A percentile compares a stretch with the other conserved stretches of the same genome.
Evolutionary conservation across 1,140 invertebrate species (phyloP).

Genomic region (Oedothorax gibbosus): DNA sequence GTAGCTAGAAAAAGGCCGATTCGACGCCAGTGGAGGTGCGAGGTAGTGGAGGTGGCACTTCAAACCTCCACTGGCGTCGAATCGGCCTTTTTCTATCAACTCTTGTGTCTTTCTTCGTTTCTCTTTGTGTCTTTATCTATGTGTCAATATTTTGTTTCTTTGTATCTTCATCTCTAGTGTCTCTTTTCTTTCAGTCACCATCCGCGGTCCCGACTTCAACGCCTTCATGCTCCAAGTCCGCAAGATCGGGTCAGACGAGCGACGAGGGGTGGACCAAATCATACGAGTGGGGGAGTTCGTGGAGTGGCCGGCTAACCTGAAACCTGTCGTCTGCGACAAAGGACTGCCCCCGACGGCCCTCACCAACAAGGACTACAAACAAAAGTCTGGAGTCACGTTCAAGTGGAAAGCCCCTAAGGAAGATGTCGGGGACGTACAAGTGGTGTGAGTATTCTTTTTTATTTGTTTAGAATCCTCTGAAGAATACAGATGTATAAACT

Average conservation of each 20-base stretch:
- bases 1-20: too few relatives aligned
- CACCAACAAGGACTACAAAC: conserved; percentile 46
- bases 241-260: conserved; percentile 42
- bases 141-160: too few relatives aligned
- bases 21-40: too few relatives aligned
- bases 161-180: not conserved
- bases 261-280: conserved; percentile 36
- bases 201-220: conserved; percentile 44
- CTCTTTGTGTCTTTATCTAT: too few relatives aligned
- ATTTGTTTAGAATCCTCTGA: too few relatives aligned
- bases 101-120: not conserved
- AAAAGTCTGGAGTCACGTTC: conserved; percentile 37
- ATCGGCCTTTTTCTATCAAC: not conserved
- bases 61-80: too few relatives aligned
- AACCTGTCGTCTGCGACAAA: conserved; percentile 50
- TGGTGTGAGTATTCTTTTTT: conserved; percentile 31
- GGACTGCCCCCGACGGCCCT: conserved; percentile 10
- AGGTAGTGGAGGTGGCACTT: too few relatives aligned
- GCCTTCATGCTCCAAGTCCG: conserved; percentile 56
- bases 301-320: not conserved
- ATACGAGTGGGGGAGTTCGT: conserved; percentile 51
- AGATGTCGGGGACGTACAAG: conserved; percentile 41
- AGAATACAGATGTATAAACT: too few relatives aligned
- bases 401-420: conserved; percentile 56
- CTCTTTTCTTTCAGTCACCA: conserved; percentile 41